Evolutionary conservation across 1,140 invertebrate species (phyloP).

Genomic region (Leptoteleia sp.): DNA sequence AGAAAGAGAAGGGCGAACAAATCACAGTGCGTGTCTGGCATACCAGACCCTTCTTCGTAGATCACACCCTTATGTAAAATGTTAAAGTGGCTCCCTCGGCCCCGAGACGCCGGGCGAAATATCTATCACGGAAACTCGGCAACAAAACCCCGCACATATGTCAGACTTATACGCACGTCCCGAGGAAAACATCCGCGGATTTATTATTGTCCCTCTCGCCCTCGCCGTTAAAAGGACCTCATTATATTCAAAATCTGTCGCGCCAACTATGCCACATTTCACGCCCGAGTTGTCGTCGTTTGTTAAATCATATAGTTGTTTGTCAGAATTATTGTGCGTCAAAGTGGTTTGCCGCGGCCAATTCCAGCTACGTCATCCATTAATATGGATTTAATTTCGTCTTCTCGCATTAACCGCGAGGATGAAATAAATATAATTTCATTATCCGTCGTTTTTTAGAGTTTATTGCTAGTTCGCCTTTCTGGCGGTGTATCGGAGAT

Average conservation of each 20-base stretch:
- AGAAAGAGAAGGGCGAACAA: conserved; percentile 74
- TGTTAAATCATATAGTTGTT: conserved; percentile 30
- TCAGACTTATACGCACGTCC: conserved; percentile 25
- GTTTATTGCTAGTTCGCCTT: too few relatives aligned
- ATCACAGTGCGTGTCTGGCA: conserved; percentile 79
- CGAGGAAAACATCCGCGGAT: conserved; percentile 9
- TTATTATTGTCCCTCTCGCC: conserved; percentile 13
- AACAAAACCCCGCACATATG: conserved; percentile 44
- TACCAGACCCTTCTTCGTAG: conserved; percentile 77
- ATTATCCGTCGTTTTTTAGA: too few relatives aligned
- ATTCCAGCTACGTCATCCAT: neutral
- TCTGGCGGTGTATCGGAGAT: too few relatives aligned
- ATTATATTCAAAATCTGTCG: conserved; percentile 27
- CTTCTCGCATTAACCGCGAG: too few relatives aligned
- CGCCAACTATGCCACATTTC: conserved; percentile 23
- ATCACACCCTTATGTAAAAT: conserved; percentile 79
- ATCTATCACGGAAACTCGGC: conserved; percentile 71
- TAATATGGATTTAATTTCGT: neutral
- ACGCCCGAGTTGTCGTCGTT: conserved; percentile 1
- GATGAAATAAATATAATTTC: too few relatives aligned
- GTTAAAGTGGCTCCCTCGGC: conserved; percentile 71
- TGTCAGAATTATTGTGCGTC: conserved; percentile 11
- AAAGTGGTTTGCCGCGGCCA: conserved; percentile 2
- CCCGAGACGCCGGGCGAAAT: conserved; percentile 71
- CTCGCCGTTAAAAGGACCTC: conserved; percentile 5